phyloP scores from a whole-genome alignment of 2,888 invertebrate species.

The Proisotoma minuta region DNA sequence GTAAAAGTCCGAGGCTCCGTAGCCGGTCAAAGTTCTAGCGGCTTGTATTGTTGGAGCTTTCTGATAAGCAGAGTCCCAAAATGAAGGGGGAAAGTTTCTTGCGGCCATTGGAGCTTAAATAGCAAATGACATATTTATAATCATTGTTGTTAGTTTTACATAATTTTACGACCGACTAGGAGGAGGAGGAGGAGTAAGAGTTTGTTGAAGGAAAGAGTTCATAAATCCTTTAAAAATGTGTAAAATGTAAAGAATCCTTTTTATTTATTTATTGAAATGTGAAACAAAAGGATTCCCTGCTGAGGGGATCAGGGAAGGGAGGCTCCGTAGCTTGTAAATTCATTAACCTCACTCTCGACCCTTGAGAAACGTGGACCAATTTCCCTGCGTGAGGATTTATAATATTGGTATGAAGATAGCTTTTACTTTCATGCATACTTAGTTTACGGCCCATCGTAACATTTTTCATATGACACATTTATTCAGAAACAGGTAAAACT shows the following conservation, averaged over 20 bases:
- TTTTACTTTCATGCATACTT: no score
- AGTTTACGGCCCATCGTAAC: background rate
- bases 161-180: no score
- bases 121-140: no score
- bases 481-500: no score
- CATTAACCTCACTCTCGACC: constrained; percentile 6
- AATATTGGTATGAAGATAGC: no score
- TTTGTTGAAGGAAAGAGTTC: no score
- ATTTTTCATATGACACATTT: background rate
- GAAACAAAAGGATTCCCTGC: constrained; percentile 8
- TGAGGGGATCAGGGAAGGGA: constrained; percentile 6
- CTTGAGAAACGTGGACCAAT: background rate
- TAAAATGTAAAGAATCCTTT: background rate
- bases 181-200: no score
- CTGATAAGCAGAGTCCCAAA: constrained; percentile 90
- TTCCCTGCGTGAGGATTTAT: no score
- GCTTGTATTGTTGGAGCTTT: constrained; percentile 52
- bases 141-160: no score
- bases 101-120: constrained; percentile 88
- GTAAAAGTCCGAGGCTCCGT: constrained; percentile 46
- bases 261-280: background rate
- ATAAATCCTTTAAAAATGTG: background rate
- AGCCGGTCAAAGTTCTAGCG: constrained; percentile 53
- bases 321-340: constrained; percentile 14
- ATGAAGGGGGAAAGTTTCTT: constrained; percentile 90